These are phyloP conservation scores for Campylomormyrus numenius DNA, from an alignment of 2,113 vertebrate species.

Conservation along the genomic window DNA sequence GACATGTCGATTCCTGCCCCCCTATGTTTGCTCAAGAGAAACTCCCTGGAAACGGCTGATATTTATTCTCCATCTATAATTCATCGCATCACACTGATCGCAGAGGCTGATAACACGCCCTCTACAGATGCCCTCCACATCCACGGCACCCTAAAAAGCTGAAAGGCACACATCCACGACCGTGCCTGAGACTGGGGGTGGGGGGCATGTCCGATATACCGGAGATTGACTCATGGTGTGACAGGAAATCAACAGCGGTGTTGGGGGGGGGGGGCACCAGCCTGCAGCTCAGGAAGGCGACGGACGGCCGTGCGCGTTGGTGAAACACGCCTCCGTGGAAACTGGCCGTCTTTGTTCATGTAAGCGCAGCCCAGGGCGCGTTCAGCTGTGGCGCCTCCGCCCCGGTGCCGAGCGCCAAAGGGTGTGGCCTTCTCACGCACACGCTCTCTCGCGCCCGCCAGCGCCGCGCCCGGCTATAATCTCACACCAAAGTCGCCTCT, in stretches of 20 bases:
- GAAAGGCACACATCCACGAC: neutral
- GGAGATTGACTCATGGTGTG: neutral
- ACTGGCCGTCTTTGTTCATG: neutral
- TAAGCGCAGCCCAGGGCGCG: neutral
- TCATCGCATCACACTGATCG: neutral
- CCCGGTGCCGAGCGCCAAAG: neutral
- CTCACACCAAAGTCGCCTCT: neutral
- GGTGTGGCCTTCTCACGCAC: neutral
- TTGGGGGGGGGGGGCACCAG: neutral
- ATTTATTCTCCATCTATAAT: neutral
- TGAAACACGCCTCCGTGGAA: neutral
- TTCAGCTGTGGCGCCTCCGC: neutral
- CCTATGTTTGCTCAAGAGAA: neutral
- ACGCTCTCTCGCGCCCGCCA: neutral
- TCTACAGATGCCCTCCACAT: neutral
- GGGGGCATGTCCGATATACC: neutral
- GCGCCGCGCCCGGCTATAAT: neutral
- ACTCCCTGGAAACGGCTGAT: neutral
- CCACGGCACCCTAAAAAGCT: neutral
- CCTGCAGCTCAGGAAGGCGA: neutral
- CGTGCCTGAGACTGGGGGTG: neutral
- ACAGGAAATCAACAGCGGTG: neutral
- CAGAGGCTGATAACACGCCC: neutral
- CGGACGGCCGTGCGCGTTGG: neutral
- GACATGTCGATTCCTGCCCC: neutral